These are phyloP conservation scores for Ellobius talpinus DNA, from an alignment of 2,113 vertebrate genomes.

Conservation along the genomic window DNA sequence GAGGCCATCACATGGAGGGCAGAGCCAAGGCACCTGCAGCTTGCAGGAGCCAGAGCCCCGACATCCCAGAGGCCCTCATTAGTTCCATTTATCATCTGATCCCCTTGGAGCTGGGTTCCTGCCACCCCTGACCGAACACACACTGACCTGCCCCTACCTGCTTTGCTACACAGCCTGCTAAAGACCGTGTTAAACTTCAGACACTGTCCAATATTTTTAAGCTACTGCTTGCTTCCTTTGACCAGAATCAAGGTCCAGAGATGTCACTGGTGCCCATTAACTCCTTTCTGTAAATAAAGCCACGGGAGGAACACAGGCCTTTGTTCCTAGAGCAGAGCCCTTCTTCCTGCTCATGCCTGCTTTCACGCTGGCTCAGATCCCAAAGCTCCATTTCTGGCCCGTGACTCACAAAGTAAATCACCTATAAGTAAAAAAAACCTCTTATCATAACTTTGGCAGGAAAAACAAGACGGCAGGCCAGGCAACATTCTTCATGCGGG, in stretches of 20 bases:
- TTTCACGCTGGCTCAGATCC: constrained; percentile 7
- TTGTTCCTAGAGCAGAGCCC: neutral
- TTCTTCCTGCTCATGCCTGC: accelerated
- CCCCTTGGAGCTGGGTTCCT: neutral
- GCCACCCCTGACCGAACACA: neutral
- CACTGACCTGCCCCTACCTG: neutral
- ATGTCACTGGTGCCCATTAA: neutral
- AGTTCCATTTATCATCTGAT: constrained; percentile 18
- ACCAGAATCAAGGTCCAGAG: neutral
- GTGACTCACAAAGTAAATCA: constrained; percentile 70
- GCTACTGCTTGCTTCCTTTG: neutral
- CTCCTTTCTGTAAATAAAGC: neutral
- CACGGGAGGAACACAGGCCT: neutral
- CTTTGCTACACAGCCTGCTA: neutral
- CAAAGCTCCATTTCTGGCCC: constrained; percentile 44
- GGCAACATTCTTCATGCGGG: constrained; percentile 26
- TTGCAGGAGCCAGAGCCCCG: constrained; percentile 36
- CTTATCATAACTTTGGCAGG: constrained; percentile 52
- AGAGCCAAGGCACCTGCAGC: constrained; percentile 52
- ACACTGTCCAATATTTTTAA: neutral
- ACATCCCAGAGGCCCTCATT: constrained; percentile 6
- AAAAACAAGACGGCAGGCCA: constrained; percentile 45
- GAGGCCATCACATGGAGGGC: neutral
- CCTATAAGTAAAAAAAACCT: constrained; percentile 61
- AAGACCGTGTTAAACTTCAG: neutral